Evolutionary conservation across 2,113 vertebrate species (phyloP).

Genomic region (Erpornis zantholeuca): DNA sequence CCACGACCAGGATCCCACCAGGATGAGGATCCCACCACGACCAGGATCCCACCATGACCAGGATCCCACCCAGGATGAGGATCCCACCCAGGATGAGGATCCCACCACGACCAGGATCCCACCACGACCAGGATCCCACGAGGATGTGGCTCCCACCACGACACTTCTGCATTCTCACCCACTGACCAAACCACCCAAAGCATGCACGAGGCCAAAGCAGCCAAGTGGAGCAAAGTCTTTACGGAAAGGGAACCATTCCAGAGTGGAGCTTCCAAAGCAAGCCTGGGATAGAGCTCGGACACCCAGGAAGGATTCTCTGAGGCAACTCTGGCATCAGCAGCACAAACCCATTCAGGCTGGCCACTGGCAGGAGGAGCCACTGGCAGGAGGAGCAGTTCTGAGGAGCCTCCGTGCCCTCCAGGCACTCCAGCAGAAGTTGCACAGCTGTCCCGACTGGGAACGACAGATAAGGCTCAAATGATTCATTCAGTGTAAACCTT

Average conservation of each 20-base stretch:
- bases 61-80: fast-evolving
- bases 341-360: neutral
- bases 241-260: neutral
- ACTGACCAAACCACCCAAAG: neutral
- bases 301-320: neutral
- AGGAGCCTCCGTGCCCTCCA: neutral
- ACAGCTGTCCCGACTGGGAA: slow-evolving; percentile 2
- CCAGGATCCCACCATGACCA: fast-evolving
- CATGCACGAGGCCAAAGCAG: fast-evolving
- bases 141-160: fast-evolving
- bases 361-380: neutral
- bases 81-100: neutral
- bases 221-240: neutral
- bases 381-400: neutral
- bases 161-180: neutral
- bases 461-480: slow-evolving; percentile 28
- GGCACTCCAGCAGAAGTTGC: neutral
- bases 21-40: fast-evolving
- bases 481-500: slow-evolving; percentile 37
- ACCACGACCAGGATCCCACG: fast-evolving
- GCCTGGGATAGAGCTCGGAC: neutral
- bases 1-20: neutral
- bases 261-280: fast-evolving
- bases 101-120: fast-evolving
- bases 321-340: neutral